Evolutionary conservation across 2,888 invertebrate species (phyloP).

Genomic region (Melinopterus prodromus): DNA sequence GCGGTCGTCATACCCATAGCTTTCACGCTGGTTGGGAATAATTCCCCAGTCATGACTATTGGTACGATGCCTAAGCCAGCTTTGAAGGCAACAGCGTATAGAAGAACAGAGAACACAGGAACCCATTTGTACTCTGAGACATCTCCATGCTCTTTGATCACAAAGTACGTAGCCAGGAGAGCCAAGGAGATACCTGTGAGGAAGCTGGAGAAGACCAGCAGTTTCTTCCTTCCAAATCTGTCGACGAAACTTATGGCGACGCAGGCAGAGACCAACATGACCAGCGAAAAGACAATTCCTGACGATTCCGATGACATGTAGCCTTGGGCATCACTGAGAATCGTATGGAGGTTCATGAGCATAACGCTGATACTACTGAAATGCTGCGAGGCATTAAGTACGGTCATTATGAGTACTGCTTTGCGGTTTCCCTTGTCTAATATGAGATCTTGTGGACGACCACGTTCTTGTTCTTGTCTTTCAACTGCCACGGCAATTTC

Average conservation of each 20-base stretch:
- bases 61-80: slow-evolving; percentile 57
- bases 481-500: slow-evolving; percentile 54
- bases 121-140: slow-evolving; percentile 53
- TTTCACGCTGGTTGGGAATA: slow-evolving; percentile 58
- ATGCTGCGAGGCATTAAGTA: slow-evolving; percentile 56
- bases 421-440: slow-evolving; percentile 54
- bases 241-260: slow-evolving; percentile 53
- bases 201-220: slow-evolving; percentile 53
- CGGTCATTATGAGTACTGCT: slow-evolving; percentile 55
- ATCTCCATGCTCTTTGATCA: slow-evolving; percentile 49
- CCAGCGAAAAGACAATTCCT: slow-evolving; percentile 55
- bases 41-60: slow-evolving; percentile 57
- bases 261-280: slow-evolving; percentile 54
- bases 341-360: slow-evolving; percentile 58
- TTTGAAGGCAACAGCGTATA: slow-evolving; percentile 55
- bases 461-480: slow-evolving; percentile 54
- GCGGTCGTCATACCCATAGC: slow-evolving; percentile 58
- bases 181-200: slow-evolving; percentile 53
- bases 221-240: slow-evolving; percentile 54
- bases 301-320: slow-evolving; percentile 51
- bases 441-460: slow-evolving; percentile 54
- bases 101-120: slow-evolving; percentile 54
- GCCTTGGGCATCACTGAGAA: slow-evolving; percentile 54
- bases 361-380: slow-evolving; percentile 57
- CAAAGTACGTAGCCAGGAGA: slow-evolving; percentile 54